phyloP scores from a whole-genome alignment of 2,113 vertebrate species.

The Brachionichthys hirsutus region DNA sequence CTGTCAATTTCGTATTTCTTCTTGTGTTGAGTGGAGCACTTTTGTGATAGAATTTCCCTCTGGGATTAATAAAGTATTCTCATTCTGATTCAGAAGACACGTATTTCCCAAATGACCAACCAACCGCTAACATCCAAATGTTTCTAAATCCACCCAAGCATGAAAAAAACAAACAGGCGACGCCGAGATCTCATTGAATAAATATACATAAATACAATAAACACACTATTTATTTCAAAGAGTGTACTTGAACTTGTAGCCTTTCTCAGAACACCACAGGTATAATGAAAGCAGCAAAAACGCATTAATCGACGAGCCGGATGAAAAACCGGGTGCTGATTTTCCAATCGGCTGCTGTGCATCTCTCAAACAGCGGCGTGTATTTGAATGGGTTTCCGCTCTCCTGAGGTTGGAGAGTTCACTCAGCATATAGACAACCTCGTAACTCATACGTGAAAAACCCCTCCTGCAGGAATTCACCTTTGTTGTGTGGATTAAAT shows the following conservation, averaged over 20 bases:
- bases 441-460: slow-evolving; percentile 22
- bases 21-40: too few species aligned
- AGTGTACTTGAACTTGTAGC: slow-evolving; percentile 15
- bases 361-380: slow-evolving; percentile 53
- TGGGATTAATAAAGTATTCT: too few species aligned
- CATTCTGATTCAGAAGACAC: too few species aligned
- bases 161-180: neutral
- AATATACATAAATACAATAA: slow-evolving; percentile 27
- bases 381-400: slow-evolving; percentile 39
- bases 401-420: slow-evolving; percentile 23
- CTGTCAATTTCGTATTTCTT: too few species aligned
- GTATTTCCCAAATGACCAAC: neutral
- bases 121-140: neutral
- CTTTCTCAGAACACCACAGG: slow-evolving; percentile 29
- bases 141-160: neutral
- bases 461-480: slow-evolving; percentile 9
- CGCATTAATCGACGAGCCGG: slow-evolving; percentile 55
- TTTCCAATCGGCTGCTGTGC: slow-evolving; percentile 45
- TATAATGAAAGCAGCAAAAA: slow-evolving; percentile 62
- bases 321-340: slow-evolving; percentile 40
- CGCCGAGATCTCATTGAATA: slow-evolving; percentile 14
- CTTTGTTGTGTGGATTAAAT: slow-evolving; percentile 40
- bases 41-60: too few species aligned
- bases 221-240: slow-evolving; percentile 13
- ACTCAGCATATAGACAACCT: slow-evolving; percentile 23